These are phyloP conservation scores for Trichosurus vulpecula DNA, from an alignment of 2,797 vertebrate genomes.

Conservation along the genomic window DNA sequence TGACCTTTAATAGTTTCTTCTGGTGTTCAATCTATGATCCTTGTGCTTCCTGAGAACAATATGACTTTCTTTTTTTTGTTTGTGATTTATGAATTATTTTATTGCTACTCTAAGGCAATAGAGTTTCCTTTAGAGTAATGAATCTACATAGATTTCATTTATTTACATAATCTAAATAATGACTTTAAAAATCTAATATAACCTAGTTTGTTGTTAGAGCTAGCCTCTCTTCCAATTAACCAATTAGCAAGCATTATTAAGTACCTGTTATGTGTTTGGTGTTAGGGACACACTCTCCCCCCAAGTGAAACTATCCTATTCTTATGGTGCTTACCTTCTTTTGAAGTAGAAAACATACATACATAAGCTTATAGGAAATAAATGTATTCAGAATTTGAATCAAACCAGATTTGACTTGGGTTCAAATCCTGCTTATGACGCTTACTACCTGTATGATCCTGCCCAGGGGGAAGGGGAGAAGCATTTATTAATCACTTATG, in stretches of 20 bases:
- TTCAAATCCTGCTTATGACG: not conserved
- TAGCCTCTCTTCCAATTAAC: not conserved
- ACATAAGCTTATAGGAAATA: not conserved
- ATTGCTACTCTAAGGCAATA: not conserved
- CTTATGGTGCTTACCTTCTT: not conserved
- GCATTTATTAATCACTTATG: not conserved
- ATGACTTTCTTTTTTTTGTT: not conserved
- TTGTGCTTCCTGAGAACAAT: not conserved
- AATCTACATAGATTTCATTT: not conserved
- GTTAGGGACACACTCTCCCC: not conserved
- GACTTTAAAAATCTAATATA: not conserved
- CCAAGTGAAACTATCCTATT: not conserved
- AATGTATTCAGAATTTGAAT: not conserved
- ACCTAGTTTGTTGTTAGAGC: not conserved
- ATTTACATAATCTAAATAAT: not conserved
- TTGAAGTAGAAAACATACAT: not conserved
- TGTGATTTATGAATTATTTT: not conserved
- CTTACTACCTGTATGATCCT: not conserved
- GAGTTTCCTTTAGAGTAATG: not conserved
- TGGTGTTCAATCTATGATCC: not conserved
- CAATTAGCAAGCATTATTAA: not conserved
- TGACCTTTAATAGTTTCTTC: not conserved
- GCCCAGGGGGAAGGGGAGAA: not conserved
- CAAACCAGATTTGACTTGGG: not conserved
- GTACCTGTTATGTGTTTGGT: not conserved